Evolutionary conservation across 2,797 vertebrate species (phyloP).

Genomic region (Acanthurus lineatus): DNA sequence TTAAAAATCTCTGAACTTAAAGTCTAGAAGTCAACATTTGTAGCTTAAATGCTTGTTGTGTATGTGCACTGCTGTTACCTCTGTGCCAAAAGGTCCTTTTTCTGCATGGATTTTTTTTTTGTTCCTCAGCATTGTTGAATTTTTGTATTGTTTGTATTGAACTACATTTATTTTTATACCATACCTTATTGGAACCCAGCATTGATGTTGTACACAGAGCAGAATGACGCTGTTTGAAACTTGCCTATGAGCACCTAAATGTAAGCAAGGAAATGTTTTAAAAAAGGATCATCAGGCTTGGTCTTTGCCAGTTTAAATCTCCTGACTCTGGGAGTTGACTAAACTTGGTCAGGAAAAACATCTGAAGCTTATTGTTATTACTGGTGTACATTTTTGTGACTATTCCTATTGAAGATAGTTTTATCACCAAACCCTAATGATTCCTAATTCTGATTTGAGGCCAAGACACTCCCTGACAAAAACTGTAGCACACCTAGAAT

Average conservation of each 20-base stretch:
- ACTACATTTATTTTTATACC: slow-evolving; percentile 6
- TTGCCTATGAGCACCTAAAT: background rate
- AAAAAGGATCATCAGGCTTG: background rate
- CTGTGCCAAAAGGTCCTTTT: slow-evolving; percentile 17
- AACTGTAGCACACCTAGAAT: background rate
- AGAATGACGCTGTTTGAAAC: background rate
- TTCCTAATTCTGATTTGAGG: background rate
- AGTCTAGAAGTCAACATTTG: slow-evolving; percentile 13
- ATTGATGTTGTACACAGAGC: slow-evolving; percentile 7
- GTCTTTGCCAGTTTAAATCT: background rate
- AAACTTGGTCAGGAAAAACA: background rate
- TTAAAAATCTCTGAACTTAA: too few species aligned
- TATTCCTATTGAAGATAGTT: too few species aligned
- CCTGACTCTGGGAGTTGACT: background rate
- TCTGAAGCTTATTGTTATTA: too few species aligned
- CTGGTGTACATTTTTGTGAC: too few species aligned
- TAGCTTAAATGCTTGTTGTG: slow-evolving; percentile 15
- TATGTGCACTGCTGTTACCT: background rate
- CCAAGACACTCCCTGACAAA: background rate
- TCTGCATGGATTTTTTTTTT: background rate
- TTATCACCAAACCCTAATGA: background rate
- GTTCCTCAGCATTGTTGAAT: background rate
- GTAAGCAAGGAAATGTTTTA: background rate
- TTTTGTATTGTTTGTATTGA: slow-evolving; percentile 1
- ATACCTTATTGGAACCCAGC: background rate